Evolutionary conservation across 2,797 vertebrate genomes (phyloP), one percentile per base, ranked within the genome.

Genomic region (Setipinna tenuifilis): DNA sequence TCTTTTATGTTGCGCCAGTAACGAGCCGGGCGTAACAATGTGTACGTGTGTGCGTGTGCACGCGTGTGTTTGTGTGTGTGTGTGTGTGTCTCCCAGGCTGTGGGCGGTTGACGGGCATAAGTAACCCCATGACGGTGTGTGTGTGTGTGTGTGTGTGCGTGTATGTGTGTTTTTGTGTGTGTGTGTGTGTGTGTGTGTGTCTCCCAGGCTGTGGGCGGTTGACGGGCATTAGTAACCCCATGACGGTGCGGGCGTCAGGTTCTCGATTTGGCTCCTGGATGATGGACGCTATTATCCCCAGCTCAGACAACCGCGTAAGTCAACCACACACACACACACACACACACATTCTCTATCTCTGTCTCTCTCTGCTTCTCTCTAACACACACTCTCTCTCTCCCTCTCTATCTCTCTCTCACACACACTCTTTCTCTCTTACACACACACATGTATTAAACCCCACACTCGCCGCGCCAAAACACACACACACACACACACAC

Each of bases 251-350:
- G 35, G 97, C 98, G 0, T 98, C 97, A 0, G 98, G 98, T 4
- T 99, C 98, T 54, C 96, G 98, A 57, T 99, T 99, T 4, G 98
- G 98, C 12, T 97, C 97, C 23, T 99, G 98, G 98, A 99, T 99
- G 98, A 99, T 96, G 0, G 98, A 99, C 90, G 96, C 97, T 0
- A 96, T 98, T 97, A 97, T 97, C 14, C 97, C 97, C 90, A 98
- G 97, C 86, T 91, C 96, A 0, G 98, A 99, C 90, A 98, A 93
- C 91, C 94, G 97, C 93, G 98, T 99, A 93, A 94, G 97, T 46
- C 16, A 19, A 84, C 62, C n/a, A 35, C 0, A 54, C 78, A 71
- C 65, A 44, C 25, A 58, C 23, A 65, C 85, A 17, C 71, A 65
- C 81, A 31, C 54, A 41, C 35, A 41, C 35, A 41, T 5, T 41